Conservation (phyloP, 2,113 vertebrate species). For the Monopterus albus region DNA sequence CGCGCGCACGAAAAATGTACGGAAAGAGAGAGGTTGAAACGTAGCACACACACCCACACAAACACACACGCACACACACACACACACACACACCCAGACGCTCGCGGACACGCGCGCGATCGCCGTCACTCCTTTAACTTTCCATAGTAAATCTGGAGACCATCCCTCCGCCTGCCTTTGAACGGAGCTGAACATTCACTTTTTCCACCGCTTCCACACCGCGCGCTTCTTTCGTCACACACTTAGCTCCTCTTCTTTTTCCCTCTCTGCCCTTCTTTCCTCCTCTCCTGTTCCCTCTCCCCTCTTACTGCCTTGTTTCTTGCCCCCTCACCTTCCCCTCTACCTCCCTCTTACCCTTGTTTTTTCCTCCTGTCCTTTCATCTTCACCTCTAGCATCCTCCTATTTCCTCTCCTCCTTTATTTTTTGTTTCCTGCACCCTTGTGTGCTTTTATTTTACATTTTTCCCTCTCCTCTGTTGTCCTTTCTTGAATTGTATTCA, state of each 20-base stretch:
- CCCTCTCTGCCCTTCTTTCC: neutral
- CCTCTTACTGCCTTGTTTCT: neutral
- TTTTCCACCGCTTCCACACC: conserved; percentile 71
- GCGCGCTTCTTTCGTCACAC: conserved; percentile 39
- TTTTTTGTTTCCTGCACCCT: neutral
- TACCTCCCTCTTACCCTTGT: no score
- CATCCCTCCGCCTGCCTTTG: conserved; percentile 66
- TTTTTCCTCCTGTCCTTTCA: neutral
- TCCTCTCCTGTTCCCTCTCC: neutral
- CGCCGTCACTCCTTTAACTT: conserved; percentile 75
- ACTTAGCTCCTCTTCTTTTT: neutral
- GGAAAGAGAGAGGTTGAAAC: conserved; percentile 7
- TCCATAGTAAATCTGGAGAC: conserved; percentile 87
- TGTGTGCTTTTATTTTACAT: neutral
- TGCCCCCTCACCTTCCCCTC: neutral
- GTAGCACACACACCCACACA: neutral
- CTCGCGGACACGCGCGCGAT: conserved; percentile 31
- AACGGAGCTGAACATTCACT: conserved; percentile 78
- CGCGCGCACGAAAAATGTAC: conserved; percentile 18
- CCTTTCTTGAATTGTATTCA: no score
- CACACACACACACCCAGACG: conserved; percentile 6
- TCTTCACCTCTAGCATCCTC: neutral
- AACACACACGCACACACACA: neutral
- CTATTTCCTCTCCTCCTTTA: neutral
- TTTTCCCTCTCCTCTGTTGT: neutral